Evolutionary conservation across 2,113 vertebrate genomes (phyloP).

Genomic region (Penelope pileata): DNA sequence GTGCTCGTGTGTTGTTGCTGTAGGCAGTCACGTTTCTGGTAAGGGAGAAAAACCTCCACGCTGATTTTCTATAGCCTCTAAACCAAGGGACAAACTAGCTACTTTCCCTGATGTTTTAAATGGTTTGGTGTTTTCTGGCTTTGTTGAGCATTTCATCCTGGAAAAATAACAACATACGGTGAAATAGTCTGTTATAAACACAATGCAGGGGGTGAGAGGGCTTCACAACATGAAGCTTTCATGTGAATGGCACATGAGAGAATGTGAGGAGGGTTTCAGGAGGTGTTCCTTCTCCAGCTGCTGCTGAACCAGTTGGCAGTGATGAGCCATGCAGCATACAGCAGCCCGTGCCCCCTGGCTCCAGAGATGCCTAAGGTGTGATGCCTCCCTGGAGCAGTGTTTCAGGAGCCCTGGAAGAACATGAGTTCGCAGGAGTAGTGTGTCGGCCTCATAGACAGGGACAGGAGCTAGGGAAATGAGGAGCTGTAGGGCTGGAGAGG

Average conservation of each 20-base stretch:
- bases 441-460: accelerated
- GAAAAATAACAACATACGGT: constrained; percentile 44
- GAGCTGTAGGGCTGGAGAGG: neutral
- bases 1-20: neutral
- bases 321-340: accelerated
- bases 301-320: neutral
- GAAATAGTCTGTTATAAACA: constrained; percentile 28
- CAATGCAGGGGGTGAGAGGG: neutral
- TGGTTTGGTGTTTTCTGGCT: constrained; percentile 26
- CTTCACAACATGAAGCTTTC: neutral
- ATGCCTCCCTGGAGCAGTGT: neutral
- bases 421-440: neutral
- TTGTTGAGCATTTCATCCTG: constrained; percentile 4
- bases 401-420: neutral
- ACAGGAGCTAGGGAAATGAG: neutral
- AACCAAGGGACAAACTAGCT: neutral
- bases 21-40: neutral
- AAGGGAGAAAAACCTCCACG: neutral
- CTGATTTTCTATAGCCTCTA: neutral
- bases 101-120: neutral
- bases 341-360: neutral
- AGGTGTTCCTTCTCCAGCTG: neutral
- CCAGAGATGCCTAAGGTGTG: neutral
- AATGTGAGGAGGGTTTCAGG: neutral
- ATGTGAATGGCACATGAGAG: neutral